Evolutionary conservation across 2,797 vertebrate genomes (phyloP).

Genomic region (Pantherophis vulpinus): DNA sequence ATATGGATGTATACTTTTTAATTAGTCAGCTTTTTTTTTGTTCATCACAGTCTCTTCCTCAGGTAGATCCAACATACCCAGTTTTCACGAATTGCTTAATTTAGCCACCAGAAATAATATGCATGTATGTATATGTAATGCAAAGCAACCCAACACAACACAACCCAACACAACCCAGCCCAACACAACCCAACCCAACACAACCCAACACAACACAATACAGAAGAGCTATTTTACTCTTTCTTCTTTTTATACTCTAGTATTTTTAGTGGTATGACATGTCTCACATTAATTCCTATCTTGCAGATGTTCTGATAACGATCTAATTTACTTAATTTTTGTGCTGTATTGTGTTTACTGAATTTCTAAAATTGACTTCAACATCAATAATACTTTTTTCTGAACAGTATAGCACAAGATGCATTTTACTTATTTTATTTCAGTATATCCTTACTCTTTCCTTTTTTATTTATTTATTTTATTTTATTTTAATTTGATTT

Average conservation of each 20-base stretch:
- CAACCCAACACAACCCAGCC: too few species aligned
- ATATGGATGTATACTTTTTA: neutral
- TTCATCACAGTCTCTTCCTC: neutral
- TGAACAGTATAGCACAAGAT: neutral
- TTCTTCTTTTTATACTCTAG: neutral
- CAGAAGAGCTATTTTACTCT: neutral
- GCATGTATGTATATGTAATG: neutral
- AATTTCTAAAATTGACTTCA: neutral
- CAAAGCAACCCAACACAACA: too few species aligned
- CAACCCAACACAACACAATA: too few species aligned
- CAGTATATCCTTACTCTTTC: neutral
- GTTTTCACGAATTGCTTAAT: slow-evolving; percentile 9
- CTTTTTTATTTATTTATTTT: too few species aligned
- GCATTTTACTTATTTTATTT: neutral
- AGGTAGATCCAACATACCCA: neutral
- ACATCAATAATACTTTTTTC: neutral
- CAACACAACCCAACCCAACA: too few species aligned
- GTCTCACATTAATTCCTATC: neutral
- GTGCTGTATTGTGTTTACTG: neutral
- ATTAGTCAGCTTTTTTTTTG: neutral
- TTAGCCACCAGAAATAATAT: neutral
- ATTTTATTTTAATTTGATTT: too few species aligned
- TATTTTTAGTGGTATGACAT: neutral
- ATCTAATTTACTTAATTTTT: neutral
- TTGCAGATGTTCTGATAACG: neutral